Percentiles rank a stretch among this genome's conserved stretches.
These are phyloP conservation scores for Brassicogethes aeneus DNA, from an alignment of 2,888 invertebrate genomes.

Conservation along the genomic window DNA sequence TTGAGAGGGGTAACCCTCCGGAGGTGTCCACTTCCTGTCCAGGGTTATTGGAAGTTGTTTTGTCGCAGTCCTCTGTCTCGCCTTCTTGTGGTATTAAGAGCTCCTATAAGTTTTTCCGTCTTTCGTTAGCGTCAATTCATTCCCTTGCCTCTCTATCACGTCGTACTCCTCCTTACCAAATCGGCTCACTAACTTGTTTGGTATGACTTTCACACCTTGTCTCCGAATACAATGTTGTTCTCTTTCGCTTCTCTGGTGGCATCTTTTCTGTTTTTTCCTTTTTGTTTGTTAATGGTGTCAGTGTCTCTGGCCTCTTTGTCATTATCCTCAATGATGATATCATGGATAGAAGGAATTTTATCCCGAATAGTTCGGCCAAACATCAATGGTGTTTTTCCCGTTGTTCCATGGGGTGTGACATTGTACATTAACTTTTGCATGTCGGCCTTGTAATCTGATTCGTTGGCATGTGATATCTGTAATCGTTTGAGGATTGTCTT, in stretches of 20 bases:
- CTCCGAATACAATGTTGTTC: not conserved
- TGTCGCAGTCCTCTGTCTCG: too few species aligned
- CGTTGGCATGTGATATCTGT: too few species aligned
- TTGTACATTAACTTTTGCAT: slow-evolving; percentile 18
- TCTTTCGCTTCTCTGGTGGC: slow-evolving; percentile 1
- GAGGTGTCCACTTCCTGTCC: too few species aligned
- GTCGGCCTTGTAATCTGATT: slow-evolving; percentile 13
- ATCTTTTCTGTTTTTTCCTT: slow-evolving; percentile 11
- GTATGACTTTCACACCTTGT: not conserved
- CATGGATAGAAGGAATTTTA: slow-evolving; percentile 16
- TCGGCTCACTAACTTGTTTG: not conserved
- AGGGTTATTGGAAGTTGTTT: too few species aligned
- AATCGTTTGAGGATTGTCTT: too few species aligned
- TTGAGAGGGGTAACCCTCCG: too few species aligned
- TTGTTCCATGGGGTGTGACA: slow-evolving; percentile 24
- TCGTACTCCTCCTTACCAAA: not conserved
- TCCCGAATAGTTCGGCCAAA: slow-evolving; percentile 18
- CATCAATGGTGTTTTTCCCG: slow-evolving; percentile 22
- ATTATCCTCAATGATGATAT: slow-evolving; percentile 5
- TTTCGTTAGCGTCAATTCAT: not conserved
- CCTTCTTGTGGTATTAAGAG: too few species aligned
- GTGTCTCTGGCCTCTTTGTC: slow-evolving; percentile 6
- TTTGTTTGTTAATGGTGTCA: slow-evolving; percentile 15
- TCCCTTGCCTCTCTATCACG: not conserved
- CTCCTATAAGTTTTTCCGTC: too few species aligned